Evolutionary conservation across 35 echinoderm and acorn worm genomes (phyloP).

Genomic region (Acanthaster planci): DNA sequence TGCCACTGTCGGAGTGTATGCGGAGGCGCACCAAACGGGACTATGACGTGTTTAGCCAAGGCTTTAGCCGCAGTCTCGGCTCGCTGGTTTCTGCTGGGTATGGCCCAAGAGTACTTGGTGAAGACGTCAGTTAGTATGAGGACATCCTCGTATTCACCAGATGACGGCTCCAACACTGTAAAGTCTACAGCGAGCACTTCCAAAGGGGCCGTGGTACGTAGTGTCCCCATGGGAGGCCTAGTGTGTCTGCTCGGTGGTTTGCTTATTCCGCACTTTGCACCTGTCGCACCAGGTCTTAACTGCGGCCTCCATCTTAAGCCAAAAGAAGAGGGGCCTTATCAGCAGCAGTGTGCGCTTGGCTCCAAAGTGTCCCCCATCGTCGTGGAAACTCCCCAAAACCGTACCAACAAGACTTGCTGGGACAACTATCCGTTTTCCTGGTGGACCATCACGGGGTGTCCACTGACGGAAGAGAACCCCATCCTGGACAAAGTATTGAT

Average conservation of each 20-base stretch:
- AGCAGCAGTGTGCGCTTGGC: background rate
- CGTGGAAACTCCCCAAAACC: background rate
- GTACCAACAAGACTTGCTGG: background rate
- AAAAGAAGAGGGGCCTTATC: background rate
- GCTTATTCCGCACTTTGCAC: background rate
- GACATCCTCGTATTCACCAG: background rate
- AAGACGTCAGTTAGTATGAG: slow-evolving; percentile 1
- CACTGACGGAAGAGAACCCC: slow-evolving; percentile 20
- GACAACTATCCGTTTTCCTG: background rate
- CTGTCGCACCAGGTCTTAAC: background rate
- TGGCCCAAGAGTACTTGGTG: slow-evolving; percentile 4
- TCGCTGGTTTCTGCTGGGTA: background rate
- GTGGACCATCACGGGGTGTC: background rate
- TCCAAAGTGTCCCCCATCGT: background rate
- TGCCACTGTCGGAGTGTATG: background rate
- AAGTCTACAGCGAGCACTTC: slow-evolving; percentile 16
- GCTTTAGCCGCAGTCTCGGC: background rate
- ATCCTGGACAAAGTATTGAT: background rate
- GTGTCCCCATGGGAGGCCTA: background rate
- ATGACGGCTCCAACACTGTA: background rate
- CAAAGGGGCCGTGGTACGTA: background rate
- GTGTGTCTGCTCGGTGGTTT: background rate
- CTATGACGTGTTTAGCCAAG: background rate
- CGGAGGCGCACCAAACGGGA: background rate
- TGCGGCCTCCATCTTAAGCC: background rate